phyloP scores from a whole-genome alignment of 2,888 invertebrate species.

The Stenurella melanura region DNA sequence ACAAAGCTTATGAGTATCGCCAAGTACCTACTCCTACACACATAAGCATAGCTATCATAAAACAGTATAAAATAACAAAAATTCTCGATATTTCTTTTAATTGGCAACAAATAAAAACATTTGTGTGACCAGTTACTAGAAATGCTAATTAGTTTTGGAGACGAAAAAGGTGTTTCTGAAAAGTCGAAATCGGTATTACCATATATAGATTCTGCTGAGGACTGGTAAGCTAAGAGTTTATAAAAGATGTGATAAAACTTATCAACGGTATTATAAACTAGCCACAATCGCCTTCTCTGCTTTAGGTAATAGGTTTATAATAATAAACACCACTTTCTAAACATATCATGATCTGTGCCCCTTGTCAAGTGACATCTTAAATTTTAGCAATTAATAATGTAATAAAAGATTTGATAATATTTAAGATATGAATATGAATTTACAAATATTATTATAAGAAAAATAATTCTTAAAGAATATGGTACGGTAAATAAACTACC shows the following conservation, averaged over 20 bases:
- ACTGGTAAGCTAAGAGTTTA: slow-evolving; percentile 56
- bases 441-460: slow-evolving; percentile 67
- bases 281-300: slow-evolving; percentile 76
- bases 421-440: slow-evolving; percentile 72
- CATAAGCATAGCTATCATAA: no score
- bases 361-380: slow-evolving; percentile 79
- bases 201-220: slow-evolving; percentile 45
- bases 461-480: slow-evolving; percentile 57
- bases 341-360: slow-evolving; percentile 88
- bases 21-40: no score
- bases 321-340: slow-evolving; percentile 84
- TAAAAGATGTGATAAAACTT: slow-evolving; percentile 71
- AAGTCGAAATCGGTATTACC: not conserved
- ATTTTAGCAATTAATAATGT: slow-evolving; percentile 73
- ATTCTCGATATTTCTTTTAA: no score
- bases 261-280: slow-evolving; percentile 72
- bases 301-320: slow-evolving; percentile 74
- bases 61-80: no score
- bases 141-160: no score
- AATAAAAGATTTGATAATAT: slow-evolving; percentile 74
- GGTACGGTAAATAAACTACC: slow-evolving; percentile 45
- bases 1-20: no score
- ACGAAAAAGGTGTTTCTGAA: not conserved
- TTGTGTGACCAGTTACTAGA: no score
- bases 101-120: no score